These are phyloP conservation scores for Drosophila ironensis DNA, from an alignment of 1,140 invertebrate genomes.

Conservation along the genomic window DNA sequence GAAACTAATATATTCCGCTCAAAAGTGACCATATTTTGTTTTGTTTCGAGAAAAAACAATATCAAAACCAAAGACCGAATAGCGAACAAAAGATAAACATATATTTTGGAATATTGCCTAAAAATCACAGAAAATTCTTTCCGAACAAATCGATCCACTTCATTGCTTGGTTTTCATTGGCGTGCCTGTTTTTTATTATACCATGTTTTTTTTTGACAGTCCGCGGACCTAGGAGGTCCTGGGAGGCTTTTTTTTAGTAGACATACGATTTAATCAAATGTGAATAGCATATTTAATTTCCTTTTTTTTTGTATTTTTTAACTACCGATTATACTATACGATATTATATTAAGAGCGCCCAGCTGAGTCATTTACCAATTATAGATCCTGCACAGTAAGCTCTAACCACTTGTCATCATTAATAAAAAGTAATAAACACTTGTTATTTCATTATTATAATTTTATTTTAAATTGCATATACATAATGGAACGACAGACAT, in stretches of 20 bases:
- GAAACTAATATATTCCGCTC: not conserved
- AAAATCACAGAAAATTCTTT: not conserved
- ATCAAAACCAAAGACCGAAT: not conserved
- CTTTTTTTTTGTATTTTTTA: constrained; percentile 30
- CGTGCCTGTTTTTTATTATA: too few species aligned
- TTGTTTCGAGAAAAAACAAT: too few species aligned
- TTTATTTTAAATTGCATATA: constrained; percentile 27
- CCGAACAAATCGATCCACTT: constrained; percentile 1
- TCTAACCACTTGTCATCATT: not conserved
- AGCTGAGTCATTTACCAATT: constrained; percentile 31
- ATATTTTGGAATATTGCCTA: not conserved
- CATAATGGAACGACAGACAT: constrained; percentile 35
- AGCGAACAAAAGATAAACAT: not conserved
- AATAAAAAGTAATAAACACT: constrained; percentile 17
- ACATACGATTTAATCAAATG: constrained; percentile 12
- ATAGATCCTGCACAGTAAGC: not conserved
- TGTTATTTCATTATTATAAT: constrained; percentile 22
- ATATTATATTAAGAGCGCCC: constrained; percentile 11
- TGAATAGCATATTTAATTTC: constrained; percentile 17
- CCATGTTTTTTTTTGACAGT: too few species aligned
- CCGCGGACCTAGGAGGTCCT: too few species aligned
- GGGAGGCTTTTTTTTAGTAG: too few species aligned
- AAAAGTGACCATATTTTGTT: constrained; percentile 12
- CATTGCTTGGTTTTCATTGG: too few species aligned
- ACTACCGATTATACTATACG: constrained; percentile 29